Conservation (phyloP, 2,113 vertebrate species). For the Brachirus orientalis region DNA sequence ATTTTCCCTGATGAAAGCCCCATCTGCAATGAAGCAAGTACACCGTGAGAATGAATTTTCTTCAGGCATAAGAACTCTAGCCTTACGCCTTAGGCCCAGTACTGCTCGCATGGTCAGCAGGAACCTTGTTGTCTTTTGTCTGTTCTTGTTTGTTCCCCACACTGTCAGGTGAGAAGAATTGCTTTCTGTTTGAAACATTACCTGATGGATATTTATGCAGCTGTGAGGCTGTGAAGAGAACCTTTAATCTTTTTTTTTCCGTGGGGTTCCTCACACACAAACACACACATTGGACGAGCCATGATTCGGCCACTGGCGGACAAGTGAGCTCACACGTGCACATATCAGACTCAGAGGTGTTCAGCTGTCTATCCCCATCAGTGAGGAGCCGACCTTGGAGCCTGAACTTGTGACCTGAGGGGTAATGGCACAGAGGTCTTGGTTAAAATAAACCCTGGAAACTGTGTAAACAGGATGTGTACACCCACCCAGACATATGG, state of each 20-base stretch:
- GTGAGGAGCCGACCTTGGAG: conserved; percentile 38
- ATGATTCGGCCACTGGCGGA: conserved; percentile 17
- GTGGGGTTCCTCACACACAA: conserved; percentile 21
- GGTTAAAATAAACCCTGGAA: conserved; percentile 69
- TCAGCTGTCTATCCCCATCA: conserved; percentile 75
- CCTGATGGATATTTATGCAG: conserved; percentile 83
- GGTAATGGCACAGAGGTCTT: conserved; percentile 50
- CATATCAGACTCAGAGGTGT: conserved; percentile 44
- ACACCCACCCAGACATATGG: conserved; percentile 62
- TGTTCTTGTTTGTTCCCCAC: conserved; percentile 74
- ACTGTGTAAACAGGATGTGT: conserved; percentile 73
- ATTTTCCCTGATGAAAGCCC: conserved; percentile 52
- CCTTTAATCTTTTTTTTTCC: conserved; percentile 74
- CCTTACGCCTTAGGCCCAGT: conserved; percentile 40
- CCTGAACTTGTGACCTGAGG: conserved; percentile 43
- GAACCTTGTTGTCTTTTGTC: conserved; percentile 75
- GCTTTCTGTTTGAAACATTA: conserved; percentile 73
- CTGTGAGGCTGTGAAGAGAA: conserved; percentile 71
- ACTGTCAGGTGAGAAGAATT: conserved; percentile 72
- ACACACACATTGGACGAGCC: conserved; percentile 33
- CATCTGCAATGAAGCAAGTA: conserved; percentile 53
- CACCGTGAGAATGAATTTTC: conserved; percentile 56
- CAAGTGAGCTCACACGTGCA: conserved; percentile 35
- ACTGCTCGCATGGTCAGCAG: conserved; percentile 56
- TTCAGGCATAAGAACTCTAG: conserved; percentile 44